phyloP scores from a whole-genome alignment of 2,888 invertebrate genomes.

The Acanthococcus lagerstroemiae region DNA sequence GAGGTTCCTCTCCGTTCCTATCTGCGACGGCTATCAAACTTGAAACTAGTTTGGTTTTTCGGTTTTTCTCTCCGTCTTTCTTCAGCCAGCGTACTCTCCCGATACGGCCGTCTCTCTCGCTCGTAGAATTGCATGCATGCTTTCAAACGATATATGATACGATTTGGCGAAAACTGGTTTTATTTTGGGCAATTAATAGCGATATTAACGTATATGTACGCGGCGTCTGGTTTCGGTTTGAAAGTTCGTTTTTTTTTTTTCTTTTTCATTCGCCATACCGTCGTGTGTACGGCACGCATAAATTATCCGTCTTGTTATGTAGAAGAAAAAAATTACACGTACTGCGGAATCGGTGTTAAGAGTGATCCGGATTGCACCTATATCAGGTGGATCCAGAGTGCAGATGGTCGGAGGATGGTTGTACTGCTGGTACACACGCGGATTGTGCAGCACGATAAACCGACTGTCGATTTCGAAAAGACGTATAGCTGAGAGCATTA shows the following conservation, averaged over 20 bases:
- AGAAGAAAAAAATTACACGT: not conserved
- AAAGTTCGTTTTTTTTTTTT: not conserved
- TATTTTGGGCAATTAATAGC: conserved; percentile 18
- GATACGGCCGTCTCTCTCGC: not conserved
- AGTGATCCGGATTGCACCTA: too few relatives aligned
- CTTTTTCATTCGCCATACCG: not conserved
- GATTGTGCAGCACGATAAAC: too few relatives aligned
- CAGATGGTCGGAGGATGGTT: too few relatives aligned
- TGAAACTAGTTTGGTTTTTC: conserved; percentile 24
- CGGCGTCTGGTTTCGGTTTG: not conserved
- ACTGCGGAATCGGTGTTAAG: too few relatives aligned
- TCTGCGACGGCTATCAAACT: conserved; percentile 19
- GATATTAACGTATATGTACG: not conserved
- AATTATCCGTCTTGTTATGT: not conserved
- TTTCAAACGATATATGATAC: conserved; percentile 26
- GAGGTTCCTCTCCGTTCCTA: conserved; percentile 27
- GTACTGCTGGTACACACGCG: too few relatives aligned
- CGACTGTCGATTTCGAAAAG: too few relatives aligned
- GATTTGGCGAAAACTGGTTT: conserved; percentile 29
- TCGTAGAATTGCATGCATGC: conserved; percentile 24
- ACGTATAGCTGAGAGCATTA: too few relatives aligned
- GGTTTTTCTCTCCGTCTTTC: not conserved
- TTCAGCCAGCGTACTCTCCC: too few relatives aligned
- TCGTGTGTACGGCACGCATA: not conserved
- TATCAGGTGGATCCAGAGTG: too few relatives aligned